Base-by-base conservation (phyloP, 2,797 vertebrate genomes). In the Petrocephalus schoutedeni region DNA sequence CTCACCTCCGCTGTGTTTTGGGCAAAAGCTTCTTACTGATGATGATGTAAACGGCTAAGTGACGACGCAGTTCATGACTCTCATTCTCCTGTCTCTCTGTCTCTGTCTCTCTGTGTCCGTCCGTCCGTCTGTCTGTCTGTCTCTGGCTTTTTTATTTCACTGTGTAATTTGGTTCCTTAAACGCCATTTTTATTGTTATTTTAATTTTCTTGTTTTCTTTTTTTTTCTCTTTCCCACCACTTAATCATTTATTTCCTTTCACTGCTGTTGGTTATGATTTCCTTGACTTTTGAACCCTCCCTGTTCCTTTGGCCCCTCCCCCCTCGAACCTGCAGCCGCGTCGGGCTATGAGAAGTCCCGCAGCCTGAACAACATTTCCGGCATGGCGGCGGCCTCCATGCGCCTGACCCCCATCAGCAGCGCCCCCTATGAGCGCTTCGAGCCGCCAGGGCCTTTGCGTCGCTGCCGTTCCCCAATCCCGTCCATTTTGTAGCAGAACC, bases 361-460 rank as follows among this genome's bases (percentile, higher is more conserved):
- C 93, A 98, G 97, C 92, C 96, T 98, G 92, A 98, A 98, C 95
- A 98, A 98, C 95, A 98, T 98, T 93, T 97, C 97, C 2, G 97
- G 97, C 92, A 95, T 97, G 95, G 96, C 94, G 6, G 97, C 96
- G 85, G 96, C 95, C 86, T 95, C 96, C 1, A 93, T 98, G 92
- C 96, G 96, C 90, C 95, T 98, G 89, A 96, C 97, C 58, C 97
- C 97, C 89, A 96, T 97, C 92, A 96, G 96, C 92, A 95, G 94
- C 89, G 91, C 96, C 67, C 96, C 96, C 89, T 97, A 97, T 1
- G 96, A 97, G 93, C 96, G 97, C 82, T 97, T 96, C 28, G 94
- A 97, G 89, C 95, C 97, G 2, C 92, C 97, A 14, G 96, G 97
- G 91, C 95, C 95, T 19, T 96, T 97, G 3, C 94, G 96, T 90